Conservation (phyloP, 2,113 vertebrate genomes). For the Aix galericulata region DNA sequence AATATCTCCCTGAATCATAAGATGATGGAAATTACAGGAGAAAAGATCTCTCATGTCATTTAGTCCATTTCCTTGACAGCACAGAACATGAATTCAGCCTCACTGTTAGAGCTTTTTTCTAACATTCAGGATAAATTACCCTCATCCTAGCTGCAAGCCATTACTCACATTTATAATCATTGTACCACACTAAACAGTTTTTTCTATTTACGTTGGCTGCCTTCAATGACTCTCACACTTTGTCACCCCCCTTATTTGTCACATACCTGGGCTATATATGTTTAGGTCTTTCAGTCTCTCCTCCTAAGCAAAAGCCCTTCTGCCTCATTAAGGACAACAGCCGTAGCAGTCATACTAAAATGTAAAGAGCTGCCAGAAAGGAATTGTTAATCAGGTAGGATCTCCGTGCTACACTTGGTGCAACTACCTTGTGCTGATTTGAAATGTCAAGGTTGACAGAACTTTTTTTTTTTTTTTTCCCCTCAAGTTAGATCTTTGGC, state of each 20-base stretch:
- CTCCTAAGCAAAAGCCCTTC: not conserved
- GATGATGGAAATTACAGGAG: not conserved
- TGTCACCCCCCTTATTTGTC: conserved; percentile 1
- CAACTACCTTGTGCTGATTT: not conserved
- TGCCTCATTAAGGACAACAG: not conserved
- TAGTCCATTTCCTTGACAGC: not conserved
- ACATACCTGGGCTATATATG: not conserved
- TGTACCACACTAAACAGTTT: not conserved
- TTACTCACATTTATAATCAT: not conserved
- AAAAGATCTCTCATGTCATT: not conserved
- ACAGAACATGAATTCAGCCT: not conserved
- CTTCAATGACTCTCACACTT: not conserved
- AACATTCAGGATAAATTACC: conserved; percentile 31
- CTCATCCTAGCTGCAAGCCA: not conserved
- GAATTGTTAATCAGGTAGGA: not conserved
- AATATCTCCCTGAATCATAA: not conserved
- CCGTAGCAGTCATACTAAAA: not conserved
- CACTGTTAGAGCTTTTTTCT: not conserved
- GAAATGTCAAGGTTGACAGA: not conserved
- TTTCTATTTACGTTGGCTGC: not conserved
- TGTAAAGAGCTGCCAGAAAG: not conserved
- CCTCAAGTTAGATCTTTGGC: not conserved
- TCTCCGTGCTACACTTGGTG: not conserved
- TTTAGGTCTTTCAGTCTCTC: not conserved
- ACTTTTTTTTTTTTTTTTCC: not conserved